These are phyloP conservation scores for Helobdella robusta DNA, from an alignment of 2,888 invertebrate species.

Conservation along the genomic window DNA sequence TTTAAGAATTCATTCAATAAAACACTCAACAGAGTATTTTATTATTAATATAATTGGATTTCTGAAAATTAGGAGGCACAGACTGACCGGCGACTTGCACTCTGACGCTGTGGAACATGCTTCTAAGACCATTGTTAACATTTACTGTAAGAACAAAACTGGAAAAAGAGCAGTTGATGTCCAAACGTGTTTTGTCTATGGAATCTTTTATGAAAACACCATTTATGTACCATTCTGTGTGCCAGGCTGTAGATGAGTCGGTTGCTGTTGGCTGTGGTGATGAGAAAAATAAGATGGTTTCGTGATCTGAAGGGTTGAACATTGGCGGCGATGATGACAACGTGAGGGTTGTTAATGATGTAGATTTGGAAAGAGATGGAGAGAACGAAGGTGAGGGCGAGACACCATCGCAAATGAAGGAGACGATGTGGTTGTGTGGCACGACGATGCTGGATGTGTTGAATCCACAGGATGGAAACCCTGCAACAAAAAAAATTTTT, in stretches of 20 bases:
- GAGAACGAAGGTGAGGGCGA: too few species aligned
- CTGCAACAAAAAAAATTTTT: too few species aligned
- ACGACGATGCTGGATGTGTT: too few species aligned
- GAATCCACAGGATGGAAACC: too few species aligned
- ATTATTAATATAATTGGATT: too few species aligned
- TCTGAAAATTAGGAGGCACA: too few species aligned
- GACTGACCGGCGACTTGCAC: neutral
- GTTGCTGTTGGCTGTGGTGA: neutral
- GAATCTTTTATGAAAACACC: neutral
- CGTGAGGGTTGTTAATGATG: too few species aligned
- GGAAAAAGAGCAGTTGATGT: neutral
- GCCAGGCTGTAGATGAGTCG: neutral
- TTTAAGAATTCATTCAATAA: too few species aligned
- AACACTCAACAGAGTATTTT: too few species aligned
- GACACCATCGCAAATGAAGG: too few species aligned
- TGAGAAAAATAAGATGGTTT: neutral
- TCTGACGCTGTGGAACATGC: neutral
- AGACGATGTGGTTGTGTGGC: too few species aligned
- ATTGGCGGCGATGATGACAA: neutral
- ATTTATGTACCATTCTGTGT: constrained; percentile 5
- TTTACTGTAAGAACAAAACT: constrained; percentile 11
- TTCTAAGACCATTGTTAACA: constrained; percentile 1
- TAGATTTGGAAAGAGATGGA: too few species aligned
- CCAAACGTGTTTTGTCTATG: neutral
- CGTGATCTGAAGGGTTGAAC: neutral